Base-by-base conservation (phyloP, 2,888 invertebrate genomes). In the Arctia plantaginis region DNA sequence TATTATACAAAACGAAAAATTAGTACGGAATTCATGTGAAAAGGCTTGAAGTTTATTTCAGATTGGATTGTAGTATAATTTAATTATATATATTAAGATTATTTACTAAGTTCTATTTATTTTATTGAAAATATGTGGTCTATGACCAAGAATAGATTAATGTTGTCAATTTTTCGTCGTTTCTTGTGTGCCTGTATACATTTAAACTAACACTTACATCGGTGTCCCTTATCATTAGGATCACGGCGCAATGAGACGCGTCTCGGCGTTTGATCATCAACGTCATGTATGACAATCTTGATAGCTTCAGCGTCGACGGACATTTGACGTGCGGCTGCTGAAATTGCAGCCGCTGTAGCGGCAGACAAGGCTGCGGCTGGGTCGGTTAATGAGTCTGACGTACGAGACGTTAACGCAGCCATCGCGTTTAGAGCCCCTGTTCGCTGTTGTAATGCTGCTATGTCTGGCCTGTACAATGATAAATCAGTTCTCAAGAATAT, bases 221-320 rank as follows among this genome's bases (percentile, higher is more conserved):
- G 96, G 91, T 98, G 98, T 51, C 98, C 98, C 91, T 98, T 98
- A 91, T 98, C 98, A 65, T 97, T 96, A 51, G 98, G 97, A 93
- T 98, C 98, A 78, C 97, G 96, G 73, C 98, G 96, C 72, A 98
- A 94, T 20, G 97, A 95, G 72, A 98, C 97, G 82, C 98, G 96
- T 76, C 97, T 96, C 83, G 98, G 98, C 44, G 98, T 96, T 82
- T 96, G 96, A 77, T 98, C 98, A 92, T 99, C 98, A 23, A 99
- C 98, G 91, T 99, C 98, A 89, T 99, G 98, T 87, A 99, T 99
- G 82, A 99, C 98, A 84, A 99, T 99, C 91, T 98, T 98, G 87
- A 99, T 99, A 80, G 98, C 98, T 91, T 99, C 98, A 1, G 98
- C 98, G 88, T 98, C 98, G 77, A 98, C 98, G 33, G 98, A 98